These are phyloP conservation scores for Drosophila paramelanica DNA, from an alignment of 2,888 invertebrate species.

Conservation along the genomic window DNA sequence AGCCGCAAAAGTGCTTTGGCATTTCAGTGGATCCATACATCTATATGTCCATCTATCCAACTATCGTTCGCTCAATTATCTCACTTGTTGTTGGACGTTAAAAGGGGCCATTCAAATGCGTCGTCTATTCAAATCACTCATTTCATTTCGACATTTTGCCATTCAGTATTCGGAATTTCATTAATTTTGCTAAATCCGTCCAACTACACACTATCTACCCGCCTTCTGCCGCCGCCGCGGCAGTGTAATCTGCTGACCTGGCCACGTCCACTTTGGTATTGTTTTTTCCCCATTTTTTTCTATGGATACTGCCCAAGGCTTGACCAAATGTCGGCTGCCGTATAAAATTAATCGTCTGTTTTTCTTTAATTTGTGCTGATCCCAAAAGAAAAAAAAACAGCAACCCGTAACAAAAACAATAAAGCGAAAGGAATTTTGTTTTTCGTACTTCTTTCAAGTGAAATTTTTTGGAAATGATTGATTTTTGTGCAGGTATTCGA, in stretches of 20 bases:
- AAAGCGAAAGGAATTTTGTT: conserved; percentile 23
- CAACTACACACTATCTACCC: neutral
- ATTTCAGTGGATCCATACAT: conserved; percentile 36
- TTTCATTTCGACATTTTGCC: conserved; percentile 64
- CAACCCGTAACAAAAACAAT: conserved; percentile 1
- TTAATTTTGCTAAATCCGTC: conserved; percentile 51
- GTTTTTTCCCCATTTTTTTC: conserved; percentile 36
- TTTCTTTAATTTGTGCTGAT: conserved; percentile 41
- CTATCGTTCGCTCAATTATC: conserved; percentile 51
- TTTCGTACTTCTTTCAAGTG: conserved; percentile 14
- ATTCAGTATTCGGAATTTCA: conserved; percentile 58
- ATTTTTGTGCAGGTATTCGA: conserved; percentile 2
- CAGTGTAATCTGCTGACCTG: conserved; percentile 44
- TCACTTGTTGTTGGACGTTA: conserved; percentile 52
- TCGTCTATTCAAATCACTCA: conserved; percentile 57
- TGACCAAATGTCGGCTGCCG: conserved; percentile 39
- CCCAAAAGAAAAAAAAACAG: neutral
- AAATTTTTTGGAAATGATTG: conserved; percentile 34
- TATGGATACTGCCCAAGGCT: conserved; percentile 6
- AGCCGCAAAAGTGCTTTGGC: conserved; percentile 56
- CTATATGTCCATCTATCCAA: conserved; percentile 17
- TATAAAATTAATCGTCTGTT: conserved; percentile 61
- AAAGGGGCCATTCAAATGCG: conserved; percentile 35
- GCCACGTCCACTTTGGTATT: conserved; percentile 1
- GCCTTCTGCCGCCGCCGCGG: neutral